Base-by-base conservation (phyloP, 2,888 invertebrate genomes). In the Pachydiplax longipennis region DNA sequence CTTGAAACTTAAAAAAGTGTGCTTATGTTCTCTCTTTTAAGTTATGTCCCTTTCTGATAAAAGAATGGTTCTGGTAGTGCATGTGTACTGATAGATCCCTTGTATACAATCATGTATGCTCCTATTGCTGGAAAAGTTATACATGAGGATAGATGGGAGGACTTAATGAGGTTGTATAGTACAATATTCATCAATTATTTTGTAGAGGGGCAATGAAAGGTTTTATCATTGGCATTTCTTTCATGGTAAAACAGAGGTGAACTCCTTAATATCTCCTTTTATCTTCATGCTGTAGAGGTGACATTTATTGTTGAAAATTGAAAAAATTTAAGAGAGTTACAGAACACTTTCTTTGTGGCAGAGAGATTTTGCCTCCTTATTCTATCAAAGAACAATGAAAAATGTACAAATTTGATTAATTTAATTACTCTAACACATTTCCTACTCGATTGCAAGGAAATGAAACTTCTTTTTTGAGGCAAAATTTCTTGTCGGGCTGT, bases 121-220 rank as follows among this genome's bases (percentile, higher is more conserved):
- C 53, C 53, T 53, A 18, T 53, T 53, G 53, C 53, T 53, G 44
- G 44, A 44, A 53, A 13, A 18, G 53, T 18, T 53, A 53, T 53
- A 18, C 15, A 53, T 53, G 53, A 53, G 53, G 48, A 53, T 53
- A 53, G 48, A 53, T n/a, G n/a, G n/a, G n/a, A n/a, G 22, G 31
- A 87, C 25, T 87, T 87, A 12, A 87, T 87, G 87, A 61, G 87
- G 61, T 87, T 87, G 87, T 87, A 87, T 61, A 87, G 87, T 87
- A 87, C 87, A 87, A 87, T 87, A 65, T 87, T 37, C 31, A 87
- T 65, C 31, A 65, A 35, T 61, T 22, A 61, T 87, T 87, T 87
- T 53, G 53, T 53, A 53, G 53, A 53, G 15, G 53, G 53, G 53
- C 53, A 53, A 53, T 53, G 53, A 53, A 53, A 53, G 53, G 53